Conservation (phyloP, 2,888 invertebrate species). For the Lycocerus yunnanus region DNA sequence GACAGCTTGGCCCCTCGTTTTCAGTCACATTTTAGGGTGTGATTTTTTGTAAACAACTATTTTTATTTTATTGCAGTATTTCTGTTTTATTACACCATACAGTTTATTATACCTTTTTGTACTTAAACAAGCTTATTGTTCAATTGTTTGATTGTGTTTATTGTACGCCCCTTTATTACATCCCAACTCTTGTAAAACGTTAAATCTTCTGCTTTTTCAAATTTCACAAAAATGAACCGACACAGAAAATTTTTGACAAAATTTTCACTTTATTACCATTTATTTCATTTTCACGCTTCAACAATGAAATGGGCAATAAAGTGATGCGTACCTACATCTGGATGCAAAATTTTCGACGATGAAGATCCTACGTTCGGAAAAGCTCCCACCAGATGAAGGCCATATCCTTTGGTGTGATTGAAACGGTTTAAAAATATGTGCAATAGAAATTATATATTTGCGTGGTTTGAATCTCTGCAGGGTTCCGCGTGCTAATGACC, state of each 20-base stretch:
- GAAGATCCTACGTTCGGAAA: background rate
- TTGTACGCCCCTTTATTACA: background rate
- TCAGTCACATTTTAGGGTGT: slow-evolving; percentile 49
- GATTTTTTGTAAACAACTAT: slow-evolving; percentile 46
- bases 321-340: background rate
- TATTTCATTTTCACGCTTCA: background rate
- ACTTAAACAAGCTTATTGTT: slow-evolving; percentile 47
- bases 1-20: slow-evolving; percentile 53
- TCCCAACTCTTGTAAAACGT: background rate
- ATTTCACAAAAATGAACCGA: background rate
- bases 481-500: slow-evolving; percentile 42
- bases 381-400: background rate
- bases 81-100: slow-evolving; percentile 44
- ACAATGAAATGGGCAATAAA: background rate
- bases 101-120: slow-evolving; percentile 45
- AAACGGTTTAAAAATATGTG: background rate
- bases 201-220: background rate
- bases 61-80: slow-evolving; percentile 44
- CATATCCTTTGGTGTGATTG: background rate
- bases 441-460: background rate
- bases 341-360: background rate
- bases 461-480: slow-evolving; percentile 26
- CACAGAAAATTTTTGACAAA: background rate
- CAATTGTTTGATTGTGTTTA: slow-evolving; percentile 12
- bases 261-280: background rate